Percentiles rank a stretch among this genome's conserved stretches.
phyloP scores from a whole-genome alignment of 2,113 vertebrate species.

The Myrmecophaga tridactyla region DNA sequence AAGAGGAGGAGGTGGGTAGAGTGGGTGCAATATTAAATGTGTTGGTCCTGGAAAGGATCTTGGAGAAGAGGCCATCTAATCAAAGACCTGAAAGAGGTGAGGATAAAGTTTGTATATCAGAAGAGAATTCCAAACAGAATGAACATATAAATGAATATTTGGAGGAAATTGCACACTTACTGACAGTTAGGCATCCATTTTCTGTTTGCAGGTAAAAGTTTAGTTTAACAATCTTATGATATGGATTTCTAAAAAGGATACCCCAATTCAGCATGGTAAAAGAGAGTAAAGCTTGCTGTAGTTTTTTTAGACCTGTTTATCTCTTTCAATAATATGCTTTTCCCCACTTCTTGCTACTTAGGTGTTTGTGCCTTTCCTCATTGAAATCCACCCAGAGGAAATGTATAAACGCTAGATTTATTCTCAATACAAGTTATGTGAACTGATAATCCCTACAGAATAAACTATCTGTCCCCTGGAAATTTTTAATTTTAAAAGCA shows the following conservation, averaged over 20 bases:
- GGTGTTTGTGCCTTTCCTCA: neutral
- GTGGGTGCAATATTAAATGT: neutral
- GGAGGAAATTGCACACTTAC: too few relatives aligned
- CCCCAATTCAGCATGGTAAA: neutral
- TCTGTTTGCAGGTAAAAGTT: neutral
- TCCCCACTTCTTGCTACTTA: too few relatives aligned
- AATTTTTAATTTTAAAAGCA: conserved; percentile 3
- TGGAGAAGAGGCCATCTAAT: neutral
- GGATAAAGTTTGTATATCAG: neutral
- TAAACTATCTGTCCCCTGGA: neutral
- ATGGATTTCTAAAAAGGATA: neutral
- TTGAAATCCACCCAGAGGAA: neutral
- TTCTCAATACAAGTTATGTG: neutral
- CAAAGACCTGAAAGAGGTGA: neutral
- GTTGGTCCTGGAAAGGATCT: neutral
- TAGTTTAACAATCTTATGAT: neutral
- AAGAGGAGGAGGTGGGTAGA: neutral
- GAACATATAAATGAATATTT: neutral
- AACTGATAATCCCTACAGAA: neutral
- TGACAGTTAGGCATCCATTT: neutral
- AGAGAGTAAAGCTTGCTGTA: neutral
- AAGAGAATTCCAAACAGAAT: neutral
- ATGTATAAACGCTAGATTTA: neutral
- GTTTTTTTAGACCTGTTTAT: neutral
- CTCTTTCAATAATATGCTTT: neutral